Evolutionary conservation across 2,888 invertebrate species (phyloP).

Genomic region (Punctoribates punctum): DNA sequence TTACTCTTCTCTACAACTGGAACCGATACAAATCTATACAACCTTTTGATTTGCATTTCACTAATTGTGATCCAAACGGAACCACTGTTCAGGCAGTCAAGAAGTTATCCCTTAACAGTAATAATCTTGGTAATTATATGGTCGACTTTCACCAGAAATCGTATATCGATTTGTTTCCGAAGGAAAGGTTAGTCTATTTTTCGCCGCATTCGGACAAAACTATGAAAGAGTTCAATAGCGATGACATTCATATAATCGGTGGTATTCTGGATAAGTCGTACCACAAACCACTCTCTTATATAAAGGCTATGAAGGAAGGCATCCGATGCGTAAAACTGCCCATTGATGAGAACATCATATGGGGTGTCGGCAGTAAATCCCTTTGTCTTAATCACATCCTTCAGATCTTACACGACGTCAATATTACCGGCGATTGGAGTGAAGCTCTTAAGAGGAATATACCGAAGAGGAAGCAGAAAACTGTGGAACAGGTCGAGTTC

Average conservation of each 20-base stretch:
- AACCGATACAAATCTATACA: slow-evolving; percentile 58
- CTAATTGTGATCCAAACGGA: slow-evolving; percentile 21
- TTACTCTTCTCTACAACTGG: background rate
- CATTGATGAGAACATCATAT: slow-evolving; percentile 32
- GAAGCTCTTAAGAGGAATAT: slow-evolving; percentile 40
- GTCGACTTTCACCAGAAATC: slow-evolving; percentile 57
- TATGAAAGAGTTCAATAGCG: slow-evolving; percentile 66
- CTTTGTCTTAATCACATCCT: slow-evolving; percentile 44
- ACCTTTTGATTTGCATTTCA: slow-evolving; percentile 72
- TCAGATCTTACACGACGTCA: slow-evolving; percentile 43
- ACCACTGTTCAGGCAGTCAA: background rate
- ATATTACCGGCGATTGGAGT: slow-evolving; percentile 43
- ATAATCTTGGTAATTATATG: background rate
- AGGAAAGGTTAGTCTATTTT: slow-evolving; percentile 74
- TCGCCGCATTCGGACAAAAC: slow-evolving; percentile 77
- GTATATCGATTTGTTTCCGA: slow-evolving; percentile 76
- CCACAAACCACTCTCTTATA: background rate
- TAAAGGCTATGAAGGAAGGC: slow-evolving; percentile 42
- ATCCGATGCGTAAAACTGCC: slow-evolving; percentile 27
- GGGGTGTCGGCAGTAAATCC: slow-evolving; percentile 43
- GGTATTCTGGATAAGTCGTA: slow-evolving; percentile 52
- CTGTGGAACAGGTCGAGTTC: background rate
- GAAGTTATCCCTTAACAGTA: background rate
- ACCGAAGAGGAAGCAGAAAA: background rate
- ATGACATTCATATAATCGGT: slow-evolving; percentile 73